These are phyloP conservation scores for Melinaea menophilus DNA, from an alignment of 2,888 invertebrate genomes.

Conservation along the genomic window DNA sequence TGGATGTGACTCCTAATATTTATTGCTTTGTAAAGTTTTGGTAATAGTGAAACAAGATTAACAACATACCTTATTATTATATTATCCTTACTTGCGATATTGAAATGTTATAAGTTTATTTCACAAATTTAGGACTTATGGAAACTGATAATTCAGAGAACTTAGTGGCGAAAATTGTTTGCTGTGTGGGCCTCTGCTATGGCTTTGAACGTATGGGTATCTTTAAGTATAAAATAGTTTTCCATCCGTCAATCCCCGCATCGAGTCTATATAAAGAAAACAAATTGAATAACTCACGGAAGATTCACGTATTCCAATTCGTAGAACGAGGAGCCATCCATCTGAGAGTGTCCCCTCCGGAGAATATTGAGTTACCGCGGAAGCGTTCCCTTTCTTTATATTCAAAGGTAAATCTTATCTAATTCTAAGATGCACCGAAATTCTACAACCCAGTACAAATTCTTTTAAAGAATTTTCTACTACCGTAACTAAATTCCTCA, in stretches of 20 bases:
- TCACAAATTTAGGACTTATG: too few species aligned
- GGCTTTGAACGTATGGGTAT: not conserved
- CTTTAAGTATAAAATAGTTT: conserved; percentile 7
- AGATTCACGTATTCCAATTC: conserved; percentile 67
- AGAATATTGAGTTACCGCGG: conserved; percentile 37
- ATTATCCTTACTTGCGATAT: too few species aligned
- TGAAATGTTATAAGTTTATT: too few species aligned
- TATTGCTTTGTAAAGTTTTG: conserved; percentile 10
- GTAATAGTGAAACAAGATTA: not conserved
- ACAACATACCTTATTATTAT: too few species aligned
- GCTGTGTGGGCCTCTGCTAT: not conserved
- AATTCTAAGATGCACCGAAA: not conserved
- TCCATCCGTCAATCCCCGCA: conserved; percentile 28
- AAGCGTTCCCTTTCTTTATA: conserved; percentile 14
- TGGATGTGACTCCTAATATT: conserved; percentile 41
- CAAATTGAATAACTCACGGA: conserved; percentile 74
- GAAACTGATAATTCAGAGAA: too few species aligned
- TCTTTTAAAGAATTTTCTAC: too few species aligned
- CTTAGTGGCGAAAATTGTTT: not conserved
- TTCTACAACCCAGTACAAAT: not conserved
- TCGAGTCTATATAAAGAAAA: conserved; percentile 44
- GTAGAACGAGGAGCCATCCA: conserved; percentile 66
- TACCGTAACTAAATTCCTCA: too few species aligned
- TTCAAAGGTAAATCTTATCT: conserved; percentile 12
- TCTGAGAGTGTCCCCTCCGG: conserved; percentile 61